Evolutionary conservation across 2,113 vertebrate species (phyloP).

Genomic region (Paratilapia polleni): DNA sequence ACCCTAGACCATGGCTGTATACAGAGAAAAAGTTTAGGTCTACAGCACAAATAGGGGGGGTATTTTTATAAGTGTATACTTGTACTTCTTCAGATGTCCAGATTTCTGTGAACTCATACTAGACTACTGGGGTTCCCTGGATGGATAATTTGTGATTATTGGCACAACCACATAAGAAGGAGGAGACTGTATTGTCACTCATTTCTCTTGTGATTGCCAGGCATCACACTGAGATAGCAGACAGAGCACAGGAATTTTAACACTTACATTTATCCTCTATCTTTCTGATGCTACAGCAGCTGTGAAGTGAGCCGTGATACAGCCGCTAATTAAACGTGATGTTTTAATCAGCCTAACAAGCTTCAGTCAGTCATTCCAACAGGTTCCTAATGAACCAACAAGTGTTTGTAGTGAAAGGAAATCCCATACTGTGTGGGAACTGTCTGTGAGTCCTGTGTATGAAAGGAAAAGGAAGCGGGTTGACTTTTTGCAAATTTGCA

Average conservation of each 20-base stretch:
- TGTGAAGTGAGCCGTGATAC: constrained; percentile 39
- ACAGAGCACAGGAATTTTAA: background rate
- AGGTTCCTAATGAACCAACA: constrained; percentile 57
- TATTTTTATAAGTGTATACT: too few relatives aligned
- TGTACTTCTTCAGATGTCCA: background rate
- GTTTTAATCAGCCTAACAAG: constrained; percentile 68
- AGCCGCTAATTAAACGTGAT: constrained; percentile 52
- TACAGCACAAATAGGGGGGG: background rate
- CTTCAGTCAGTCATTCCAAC: constrained; percentile 39
- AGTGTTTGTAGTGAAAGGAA: constrained; percentile 38
- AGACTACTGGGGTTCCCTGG: background rate
- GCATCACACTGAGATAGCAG: constrained; percentile 4
- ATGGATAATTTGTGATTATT: constrained; percentile 11
- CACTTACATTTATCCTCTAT: constrained; percentile 30
- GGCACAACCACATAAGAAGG: background rate
- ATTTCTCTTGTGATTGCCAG: background rate
- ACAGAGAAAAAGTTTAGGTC: background rate
- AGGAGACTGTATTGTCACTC: background rate
- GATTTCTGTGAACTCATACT: background rate
- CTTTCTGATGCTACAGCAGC: constrained; percentile 35
- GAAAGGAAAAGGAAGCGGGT: too few relatives aligned
- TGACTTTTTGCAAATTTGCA: background rate
- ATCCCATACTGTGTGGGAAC: background rate
- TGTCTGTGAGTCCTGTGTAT: background rate
- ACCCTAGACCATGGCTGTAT: background rate